A percentile compares a stretch with the other conserved stretches of the same genome.
Evolutionary conservation across 2,888 invertebrate species (phyloP).

Genomic region (Aquatica leii): DNA sequence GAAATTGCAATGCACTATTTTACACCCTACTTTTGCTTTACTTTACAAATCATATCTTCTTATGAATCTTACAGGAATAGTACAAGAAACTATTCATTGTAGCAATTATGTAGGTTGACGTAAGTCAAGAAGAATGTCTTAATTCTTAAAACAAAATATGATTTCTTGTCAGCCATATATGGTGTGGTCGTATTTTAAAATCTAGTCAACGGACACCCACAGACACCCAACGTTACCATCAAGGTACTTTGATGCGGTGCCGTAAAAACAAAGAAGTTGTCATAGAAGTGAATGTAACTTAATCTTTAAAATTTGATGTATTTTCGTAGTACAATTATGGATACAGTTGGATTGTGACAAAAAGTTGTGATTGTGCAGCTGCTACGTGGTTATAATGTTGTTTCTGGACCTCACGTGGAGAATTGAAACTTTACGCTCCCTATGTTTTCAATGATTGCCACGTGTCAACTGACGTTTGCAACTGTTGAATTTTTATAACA

Average conservation of each 20-base stretch:
- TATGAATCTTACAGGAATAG: neutral
- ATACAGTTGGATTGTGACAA: no score
- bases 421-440: constrained; percentile 1
- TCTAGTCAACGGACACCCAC: constrained; percentile 20
- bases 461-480: constrained; percentile 26
- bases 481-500: constrained; percentile 22
- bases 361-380: neutral
- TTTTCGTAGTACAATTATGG: no score
- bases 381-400: neutral
- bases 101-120: neutral
- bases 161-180: constrained; percentile 15
- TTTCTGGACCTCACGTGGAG: constrained; percentile 1
- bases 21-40: no score
- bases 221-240: constrained; percentile 1
- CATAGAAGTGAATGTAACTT: no score
- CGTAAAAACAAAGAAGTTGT: no score
- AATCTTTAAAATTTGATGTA: no score
- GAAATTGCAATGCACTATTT: no score
- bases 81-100: neutral
- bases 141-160: constrained; percentile 12
- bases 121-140: constrained; percentile 11
- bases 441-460: constrained; percentile 25
- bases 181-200: constrained; percentile 17
- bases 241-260: neutral
- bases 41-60: no score